Base-by-base conservation (phyloP, 1,140 invertebrate genomes). In the Choristoneura fumiferana region DNA sequence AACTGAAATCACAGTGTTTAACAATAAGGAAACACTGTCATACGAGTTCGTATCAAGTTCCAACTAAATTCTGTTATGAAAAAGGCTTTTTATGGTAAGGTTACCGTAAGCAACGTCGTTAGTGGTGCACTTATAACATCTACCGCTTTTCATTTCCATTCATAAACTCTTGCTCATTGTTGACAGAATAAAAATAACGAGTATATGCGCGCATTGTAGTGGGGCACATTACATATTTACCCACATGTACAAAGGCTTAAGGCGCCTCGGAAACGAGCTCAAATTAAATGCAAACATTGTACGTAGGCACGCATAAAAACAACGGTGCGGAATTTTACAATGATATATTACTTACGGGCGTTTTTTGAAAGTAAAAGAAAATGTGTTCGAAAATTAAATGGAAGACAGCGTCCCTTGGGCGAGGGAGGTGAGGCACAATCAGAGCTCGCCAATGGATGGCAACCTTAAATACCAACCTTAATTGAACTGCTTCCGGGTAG, bases 381-480 rank as follows among this genome's bases (percentile, higher is more conserved):
- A 79, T 88, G 79, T 84, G 79, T 86, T 86, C 71, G 81, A 78
- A 85, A 86, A 86, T 88, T 82, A 83, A 88, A 85, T 85, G 83
- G 67, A 78, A 76, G 72, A 81, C 71, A 72, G 72, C 63, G 68
- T 78, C 78, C 67, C 76, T 45, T 36, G 80, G 64, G 76, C 54
- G 58, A 62, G 73, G 54, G 69, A 49, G 71, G 72, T 54, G 62
- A 58, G 67, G 66, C 62, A 78, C 84, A 87, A 87, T 86, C 84
- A 84, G 78, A 76, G 79, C 74, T 78, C 71, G 73, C 73, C 78
- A 69, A 74, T 75, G 74, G 81, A 67, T 75, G 71, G 75, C 75
- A 83, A 80, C 83, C 79, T 88, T 88, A 88, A 88, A 88, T 88
- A 82, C 83, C 81, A 82, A 73, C 71, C 80, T 85, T 88, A 88